Percentiles rank a stretch among this genome's conserved stretches.
Conservation (phyloP, 2,888 invertebrate genomes). For the Plagiodera versicolora region DNA sequence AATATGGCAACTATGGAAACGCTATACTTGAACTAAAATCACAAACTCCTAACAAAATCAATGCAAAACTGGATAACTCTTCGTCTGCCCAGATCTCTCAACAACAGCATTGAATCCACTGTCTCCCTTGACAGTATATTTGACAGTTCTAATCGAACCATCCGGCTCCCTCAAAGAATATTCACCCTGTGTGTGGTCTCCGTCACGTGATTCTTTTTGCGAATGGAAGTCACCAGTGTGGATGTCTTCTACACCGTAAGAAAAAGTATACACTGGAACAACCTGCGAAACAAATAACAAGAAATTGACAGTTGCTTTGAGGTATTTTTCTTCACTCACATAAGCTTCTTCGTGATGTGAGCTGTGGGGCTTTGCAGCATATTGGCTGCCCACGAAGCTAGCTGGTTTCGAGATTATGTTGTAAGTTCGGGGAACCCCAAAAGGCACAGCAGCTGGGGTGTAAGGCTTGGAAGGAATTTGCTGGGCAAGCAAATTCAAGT, state of each 20-base stretch:
- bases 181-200: slow-evolving; percentile 59
- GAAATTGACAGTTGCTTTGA: not conserved
- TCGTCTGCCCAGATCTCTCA: slow-evolving; percentile 52
- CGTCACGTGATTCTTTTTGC: slow-evolving; percentile 59
- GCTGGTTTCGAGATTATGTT: not conserved
- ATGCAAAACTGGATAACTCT: not conserved
- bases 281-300: slow-evolving; percentile 44
- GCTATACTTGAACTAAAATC: not conserved
- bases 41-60: not conserved
- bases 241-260: slow-evolving; percentile 61
- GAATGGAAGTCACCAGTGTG: slow-evolving; percentile 61
- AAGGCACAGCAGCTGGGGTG: not conserved
- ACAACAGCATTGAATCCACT: slow-evolving; percentile 55
- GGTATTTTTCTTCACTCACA: not conserved
- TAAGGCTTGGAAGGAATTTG: not conserved
- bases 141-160: slow-evolving; percentile 59
- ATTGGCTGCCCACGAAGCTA: not conserved
- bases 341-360: not conserved
- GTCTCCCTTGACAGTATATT: slow-evolving; percentile 60
- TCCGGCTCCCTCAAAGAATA: slow-evolving; percentile 62
- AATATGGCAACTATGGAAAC: not conserved
- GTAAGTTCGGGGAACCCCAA: not conserved
- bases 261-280: slow-evolving; percentile 61
- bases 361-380: not conserved
- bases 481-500: too few species aligned